Evolutionary conservation across 2,113 vertebrate species (phyloP).

Genomic region (Lichenostomus cassidix): DNA sequence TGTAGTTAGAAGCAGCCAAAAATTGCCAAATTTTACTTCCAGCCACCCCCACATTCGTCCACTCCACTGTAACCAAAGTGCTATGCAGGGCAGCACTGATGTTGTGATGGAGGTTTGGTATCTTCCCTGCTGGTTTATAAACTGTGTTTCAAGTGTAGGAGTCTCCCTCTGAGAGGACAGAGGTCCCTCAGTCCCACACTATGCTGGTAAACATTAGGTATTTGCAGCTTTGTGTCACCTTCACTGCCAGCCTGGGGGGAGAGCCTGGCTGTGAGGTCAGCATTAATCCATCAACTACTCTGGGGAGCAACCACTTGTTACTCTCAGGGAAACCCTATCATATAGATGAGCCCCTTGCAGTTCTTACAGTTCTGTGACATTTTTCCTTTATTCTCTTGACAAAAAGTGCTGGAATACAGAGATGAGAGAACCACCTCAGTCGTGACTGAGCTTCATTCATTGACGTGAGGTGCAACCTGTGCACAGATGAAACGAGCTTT

Average conservation of each 20-base stretch:
- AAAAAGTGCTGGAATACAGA: neutral
- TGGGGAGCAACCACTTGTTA: neutral
- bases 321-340: neutral
- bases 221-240: neutral
- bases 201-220: neutral
- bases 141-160: neutral
- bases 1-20: neutral
- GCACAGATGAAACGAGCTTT: neutral
- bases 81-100: neutral
- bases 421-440: neutral
- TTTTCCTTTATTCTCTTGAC: neutral
- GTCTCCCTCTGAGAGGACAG: neutral
- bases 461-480: neutral
- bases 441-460: neutral
- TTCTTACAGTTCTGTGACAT: neutral
- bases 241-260: neutral
- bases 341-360: neutral
- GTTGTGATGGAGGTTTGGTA: neutral
- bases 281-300: neutral
- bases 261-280: neutral
- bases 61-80: neutral
- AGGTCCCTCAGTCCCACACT: fast-evolving
- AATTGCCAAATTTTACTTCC: neutral
- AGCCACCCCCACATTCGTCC: fast-evolving
- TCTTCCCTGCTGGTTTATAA: neutral